Percentiles rank a stretch among this genome's conserved stretches.
These are phyloP conservation scores for Colostygia pectinataria DNA, from an alignment of 2,888 invertebrate species.

Conservation along the genomic window DNA sequence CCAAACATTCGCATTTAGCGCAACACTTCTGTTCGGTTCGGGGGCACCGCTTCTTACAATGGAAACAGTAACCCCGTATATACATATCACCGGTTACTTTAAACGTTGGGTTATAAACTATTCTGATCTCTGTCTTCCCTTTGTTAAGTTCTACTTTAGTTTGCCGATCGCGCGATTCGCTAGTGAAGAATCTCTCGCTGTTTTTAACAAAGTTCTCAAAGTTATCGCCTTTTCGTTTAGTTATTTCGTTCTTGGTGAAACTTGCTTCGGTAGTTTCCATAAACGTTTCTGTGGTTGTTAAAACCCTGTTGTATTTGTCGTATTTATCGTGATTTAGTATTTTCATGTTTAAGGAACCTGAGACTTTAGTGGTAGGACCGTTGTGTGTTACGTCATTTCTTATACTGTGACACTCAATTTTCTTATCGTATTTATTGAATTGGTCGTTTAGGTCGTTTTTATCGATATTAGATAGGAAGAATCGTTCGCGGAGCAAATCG, in stretches of 20 bases:
- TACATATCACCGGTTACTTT: constrained; percentile 48
- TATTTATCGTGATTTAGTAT: constrained; percentile 67
- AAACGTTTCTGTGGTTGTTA: constrained; percentile 71
- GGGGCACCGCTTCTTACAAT: constrained; percentile 63
- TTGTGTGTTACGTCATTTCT: constrained; percentile 67
- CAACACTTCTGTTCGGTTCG: constrained; percentile 68
- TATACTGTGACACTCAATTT: constrained; percentile 75
- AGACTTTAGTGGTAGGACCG: constrained; percentile 65
- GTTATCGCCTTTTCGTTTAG: constrained; percentile 57
- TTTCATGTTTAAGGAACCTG: constrained; percentile 72
- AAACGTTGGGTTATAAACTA: constrained; percentile 77
- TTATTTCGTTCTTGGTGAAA: constrained; percentile 65
- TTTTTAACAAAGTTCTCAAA: constrained; percentile 73
- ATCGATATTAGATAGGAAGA: constrained; percentile 57
- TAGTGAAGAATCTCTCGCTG: constrained; percentile 75
- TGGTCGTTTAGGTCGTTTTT: constrained; percentile 66
- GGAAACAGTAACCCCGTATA: constrained; percentile 59
- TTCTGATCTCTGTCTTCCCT: constrained; percentile 68
- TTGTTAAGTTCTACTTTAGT: constrained; percentile 58
- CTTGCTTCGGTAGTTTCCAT: constrained; percentile 67
- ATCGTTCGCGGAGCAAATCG: constrained; percentile 64
- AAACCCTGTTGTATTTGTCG: constrained; percentile 68
- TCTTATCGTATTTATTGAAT: constrained; percentile 61
- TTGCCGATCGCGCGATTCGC: constrained; percentile 57
- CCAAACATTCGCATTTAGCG: constrained; percentile 62